phyloP scores from a whole-genome alignment of 2,113 vertebrate species.

The Larimichthys polyactis region DNA sequence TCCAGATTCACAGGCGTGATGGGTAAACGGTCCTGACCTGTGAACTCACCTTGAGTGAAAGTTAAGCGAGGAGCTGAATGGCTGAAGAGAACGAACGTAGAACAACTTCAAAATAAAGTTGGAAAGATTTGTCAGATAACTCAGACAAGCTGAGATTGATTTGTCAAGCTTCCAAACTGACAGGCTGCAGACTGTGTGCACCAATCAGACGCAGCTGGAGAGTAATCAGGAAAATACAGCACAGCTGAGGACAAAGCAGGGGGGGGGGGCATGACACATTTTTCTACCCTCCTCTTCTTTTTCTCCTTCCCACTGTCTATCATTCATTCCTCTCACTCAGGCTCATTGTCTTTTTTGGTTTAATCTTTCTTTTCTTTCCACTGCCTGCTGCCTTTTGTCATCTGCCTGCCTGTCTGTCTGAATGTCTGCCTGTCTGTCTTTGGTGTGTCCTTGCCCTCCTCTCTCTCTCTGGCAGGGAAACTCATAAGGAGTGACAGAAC shows the following conservation, averaged over 20 bases:
- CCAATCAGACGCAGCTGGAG: conserved; percentile 7
- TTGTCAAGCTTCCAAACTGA: not conserved
- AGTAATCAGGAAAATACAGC: conserved; percentile 6
- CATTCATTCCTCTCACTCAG: conserved; percentile 1
- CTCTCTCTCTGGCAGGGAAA: conserved; percentile 17
- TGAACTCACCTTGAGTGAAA: not conserved
- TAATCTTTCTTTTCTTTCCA: not conserved
- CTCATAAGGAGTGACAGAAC: conserved; percentile 39
- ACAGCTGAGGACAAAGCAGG: conserved; percentile 14
- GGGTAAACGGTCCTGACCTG: not conserved
- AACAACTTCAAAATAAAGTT: not conserved
- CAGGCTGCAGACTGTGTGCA: not conserved
- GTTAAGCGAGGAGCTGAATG: not conserved
- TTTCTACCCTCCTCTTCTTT: conserved; percentile 7
- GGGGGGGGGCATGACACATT: not conserved
- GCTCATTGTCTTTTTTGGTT: not conserved
- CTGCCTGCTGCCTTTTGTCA: not conserved
- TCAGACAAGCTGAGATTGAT: not conserved
- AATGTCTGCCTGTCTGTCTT: not conserved
- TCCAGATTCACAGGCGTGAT: not conserved
- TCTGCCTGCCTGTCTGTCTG: not conserved
- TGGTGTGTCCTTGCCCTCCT: conserved; percentile 11
- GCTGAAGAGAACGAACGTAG: not conserved
- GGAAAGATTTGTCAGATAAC: not conserved
- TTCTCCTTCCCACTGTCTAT: not conserved